Base-by-base conservation (phyloP, 2,113 vertebrate species). In the Neolamprologus sp. region DNA sequence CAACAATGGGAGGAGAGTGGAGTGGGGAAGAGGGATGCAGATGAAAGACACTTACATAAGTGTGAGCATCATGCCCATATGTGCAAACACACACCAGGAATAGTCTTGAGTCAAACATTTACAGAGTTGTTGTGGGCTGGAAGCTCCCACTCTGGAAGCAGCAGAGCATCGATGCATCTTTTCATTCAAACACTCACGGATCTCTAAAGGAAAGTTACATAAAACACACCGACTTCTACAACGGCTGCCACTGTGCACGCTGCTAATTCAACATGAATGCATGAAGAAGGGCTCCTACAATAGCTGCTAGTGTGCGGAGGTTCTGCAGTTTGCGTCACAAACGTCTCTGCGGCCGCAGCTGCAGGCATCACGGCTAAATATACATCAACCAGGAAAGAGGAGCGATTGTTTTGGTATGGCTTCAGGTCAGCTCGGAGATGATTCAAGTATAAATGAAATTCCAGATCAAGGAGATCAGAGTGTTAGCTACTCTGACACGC, bases 11-110 rank as follows among this genome's bases (percentile, higher is more conserved):
- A 78, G 80, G 49, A 6, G 71, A 54, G 42, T 7, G 71, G 30
- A 47, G 33, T 3, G 37, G 57, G 71, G 37, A 60, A 68, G 78
- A 86, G 65, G 75, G 87, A 89, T 85, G 35, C 49, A 81, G 88
- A 92, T 92, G 88, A 87, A 80, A 88, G 80, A 47, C 86, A 83
- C 85, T 94, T 90, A 92, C 78, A 82, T 93, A 93, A 93, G 85
- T 54, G 21, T 73, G 45, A 84, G 54, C 83, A 87, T 82, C 80
- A 55, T 82, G 73, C 83, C 17, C 53, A 26, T 33, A 37, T 23
- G 33, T 63, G 37, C 57, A 82, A 85, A 85, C 84, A 49, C 60
- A 37, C 63, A 82, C 88, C 87, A 89, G 88, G 79, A 94, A 92
- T 88, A 91, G 85, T 85, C 42, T 17, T 81, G 88, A 83, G 81